These are phyloP conservation scores for Heliconius charithonia DNA, from an alignment of 2,888 invertebrate species.

Conservation along the genomic window DNA sequence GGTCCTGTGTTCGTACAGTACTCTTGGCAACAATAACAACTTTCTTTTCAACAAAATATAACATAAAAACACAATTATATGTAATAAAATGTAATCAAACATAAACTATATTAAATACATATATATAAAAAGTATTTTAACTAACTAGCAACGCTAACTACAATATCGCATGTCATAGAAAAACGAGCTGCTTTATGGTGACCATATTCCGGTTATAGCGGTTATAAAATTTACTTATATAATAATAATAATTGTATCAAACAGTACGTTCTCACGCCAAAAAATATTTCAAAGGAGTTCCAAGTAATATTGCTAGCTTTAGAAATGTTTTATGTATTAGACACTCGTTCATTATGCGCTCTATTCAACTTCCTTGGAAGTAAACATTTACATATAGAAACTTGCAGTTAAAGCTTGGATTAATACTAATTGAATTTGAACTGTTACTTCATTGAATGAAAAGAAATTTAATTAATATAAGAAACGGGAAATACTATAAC, in stretches of 20 bases:
- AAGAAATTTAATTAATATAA: not conserved
- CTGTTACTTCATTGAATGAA: not conserved
- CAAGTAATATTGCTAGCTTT: not conserved
- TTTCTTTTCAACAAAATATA: too few species aligned
- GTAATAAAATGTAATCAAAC: not conserved
- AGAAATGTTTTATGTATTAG: slow-evolving; percentile 17
- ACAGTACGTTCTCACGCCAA: not conserved
- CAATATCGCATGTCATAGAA: slow-evolving; percentile 5
- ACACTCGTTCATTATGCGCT: slow-evolving; percentile 15
- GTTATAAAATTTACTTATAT: slow-evolving; percentile 26
- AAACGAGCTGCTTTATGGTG: not conserved
- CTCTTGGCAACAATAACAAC: too few species aligned
- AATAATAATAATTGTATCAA: slow-evolving; percentile 6
- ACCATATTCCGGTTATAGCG: slow-evolving; percentile 20
- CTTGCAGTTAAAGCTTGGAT: not conserved
- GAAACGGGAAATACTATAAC: not conserved
- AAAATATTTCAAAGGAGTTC: slow-evolving; percentile 7
- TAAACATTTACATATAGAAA: slow-evolving; percentile 21
- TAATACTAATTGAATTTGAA: slow-evolving; percentile 8
- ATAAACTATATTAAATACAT: not conserved
- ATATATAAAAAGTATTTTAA: not conserved
- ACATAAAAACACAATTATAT: not conserved
- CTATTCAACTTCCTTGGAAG: slow-evolving; percentile 12
- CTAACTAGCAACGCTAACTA: not conserved
- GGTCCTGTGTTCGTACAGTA: too few species aligned